These are phyloP conservation scores for Dinomys branickii DNA, from an alignment of 2,113 vertebrate genomes.

Conservation along the genomic window DNA sequence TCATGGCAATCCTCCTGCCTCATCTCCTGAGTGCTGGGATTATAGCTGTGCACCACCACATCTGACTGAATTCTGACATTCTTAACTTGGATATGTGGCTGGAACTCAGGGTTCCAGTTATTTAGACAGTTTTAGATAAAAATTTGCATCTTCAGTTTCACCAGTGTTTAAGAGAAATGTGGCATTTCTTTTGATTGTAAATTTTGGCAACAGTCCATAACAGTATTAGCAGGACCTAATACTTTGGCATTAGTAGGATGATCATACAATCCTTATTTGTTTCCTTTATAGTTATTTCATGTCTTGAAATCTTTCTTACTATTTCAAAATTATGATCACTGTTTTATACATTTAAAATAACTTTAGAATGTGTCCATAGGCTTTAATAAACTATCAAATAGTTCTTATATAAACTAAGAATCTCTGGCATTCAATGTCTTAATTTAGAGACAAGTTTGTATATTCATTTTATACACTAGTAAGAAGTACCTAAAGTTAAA, in stretches of 20 bases:
- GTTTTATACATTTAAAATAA: background rate
- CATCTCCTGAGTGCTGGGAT: background rate
- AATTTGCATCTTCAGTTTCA: background rate
- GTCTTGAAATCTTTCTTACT: background rate
- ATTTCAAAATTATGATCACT: background rate
- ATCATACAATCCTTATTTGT: background rate
- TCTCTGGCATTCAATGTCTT: background rate
- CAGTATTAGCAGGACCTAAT: background rate
- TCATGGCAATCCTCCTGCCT: background rate
- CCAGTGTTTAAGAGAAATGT: background rate
- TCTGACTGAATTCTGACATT: background rate
- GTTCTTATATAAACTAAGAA: background rate
- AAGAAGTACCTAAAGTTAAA: conserved; percentile 30
- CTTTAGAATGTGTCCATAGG: background rate
- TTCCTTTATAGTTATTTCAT: background rate
- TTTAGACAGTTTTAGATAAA: background rate
- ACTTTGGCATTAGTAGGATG: background rate
- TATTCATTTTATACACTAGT: conserved; percentile 18
- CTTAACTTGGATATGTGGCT: background rate
- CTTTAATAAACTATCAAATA: background rate
- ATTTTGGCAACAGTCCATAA: background rate
- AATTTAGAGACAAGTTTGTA: background rate
- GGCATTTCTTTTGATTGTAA: conserved; percentile 27
- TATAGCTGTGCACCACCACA: background rate
- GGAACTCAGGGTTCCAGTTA: conserved; percentile 1